Evolutionary conservation across 2,797 vertebrate genomes (phyloP).

Genomic region (Scolopax bukidnonensis): DNA sequence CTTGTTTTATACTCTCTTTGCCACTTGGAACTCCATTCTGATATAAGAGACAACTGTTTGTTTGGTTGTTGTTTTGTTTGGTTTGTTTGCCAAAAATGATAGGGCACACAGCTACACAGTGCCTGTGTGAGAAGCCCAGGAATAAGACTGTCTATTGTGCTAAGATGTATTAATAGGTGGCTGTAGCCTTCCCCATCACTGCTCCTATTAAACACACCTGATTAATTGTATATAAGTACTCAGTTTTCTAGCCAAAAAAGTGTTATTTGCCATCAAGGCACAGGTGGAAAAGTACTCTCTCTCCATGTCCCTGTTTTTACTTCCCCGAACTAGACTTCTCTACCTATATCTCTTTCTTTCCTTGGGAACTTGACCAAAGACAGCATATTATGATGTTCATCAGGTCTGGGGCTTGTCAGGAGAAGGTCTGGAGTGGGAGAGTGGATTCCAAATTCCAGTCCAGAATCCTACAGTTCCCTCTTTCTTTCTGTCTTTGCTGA

Average conservation of each 20-base stretch:
- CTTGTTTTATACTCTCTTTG: not conserved
- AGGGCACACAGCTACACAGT: not conserved
- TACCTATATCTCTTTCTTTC: not conserved
- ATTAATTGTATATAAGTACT: not conserved
- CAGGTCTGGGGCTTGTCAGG: not conserved
- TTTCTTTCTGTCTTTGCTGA: not conserved
- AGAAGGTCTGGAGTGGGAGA: not conserved
- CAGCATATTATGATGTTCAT: not conserved
- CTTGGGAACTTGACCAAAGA: not conserved
- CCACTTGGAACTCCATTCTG: not conserved
- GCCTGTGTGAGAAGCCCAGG: not conserved
- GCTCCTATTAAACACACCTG: not conserved
- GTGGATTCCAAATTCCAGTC: not conserved
- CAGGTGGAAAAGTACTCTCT: not conserved
- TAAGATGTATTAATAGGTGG: not conserved
- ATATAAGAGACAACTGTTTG: not conserved
- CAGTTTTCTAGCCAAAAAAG: not conserved
- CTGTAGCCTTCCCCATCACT: not conserved
- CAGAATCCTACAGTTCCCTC: not conserved
- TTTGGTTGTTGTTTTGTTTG: too few species aligned
- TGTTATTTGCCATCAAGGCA: not conserved
- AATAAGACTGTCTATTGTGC: not conserved
- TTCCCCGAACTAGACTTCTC: not conserved
- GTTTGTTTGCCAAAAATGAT: not conserved
- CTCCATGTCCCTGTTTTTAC: not conserved